Evolutionary conservation across 2,113 vertebrate genomes (phyloP).

Genomic region (Melospiza georgiana): DNA sequence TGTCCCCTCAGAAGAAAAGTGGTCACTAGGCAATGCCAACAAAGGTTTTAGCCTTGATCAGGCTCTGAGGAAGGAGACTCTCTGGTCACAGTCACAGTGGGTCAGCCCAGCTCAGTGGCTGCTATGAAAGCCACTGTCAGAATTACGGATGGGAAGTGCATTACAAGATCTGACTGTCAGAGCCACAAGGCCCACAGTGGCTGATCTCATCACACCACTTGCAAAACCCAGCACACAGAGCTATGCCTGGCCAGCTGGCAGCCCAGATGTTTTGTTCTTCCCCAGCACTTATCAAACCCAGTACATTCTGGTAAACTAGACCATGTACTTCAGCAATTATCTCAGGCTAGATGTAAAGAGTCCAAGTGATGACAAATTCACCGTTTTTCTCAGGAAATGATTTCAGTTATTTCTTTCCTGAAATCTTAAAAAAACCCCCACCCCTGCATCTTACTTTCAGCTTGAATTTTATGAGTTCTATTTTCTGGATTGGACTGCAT

Average conservation of each 20-base stretch:
- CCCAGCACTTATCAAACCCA: neutral
- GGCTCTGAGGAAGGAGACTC: neutral
- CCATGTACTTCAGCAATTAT: neutral
- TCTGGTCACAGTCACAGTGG: neutral
- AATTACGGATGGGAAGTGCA: neutral
- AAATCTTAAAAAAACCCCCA: neutral
- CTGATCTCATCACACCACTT: neutral
- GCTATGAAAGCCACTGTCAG: constrained; percentile 13
- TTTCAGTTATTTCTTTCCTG: neutral
- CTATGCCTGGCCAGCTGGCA: neutral
- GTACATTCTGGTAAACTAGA: constrained; percentile 33
- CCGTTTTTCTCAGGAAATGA: neutral
- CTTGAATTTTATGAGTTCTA: neutral
- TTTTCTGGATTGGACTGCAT: neutral
- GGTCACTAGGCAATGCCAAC: neutral
- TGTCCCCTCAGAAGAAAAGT: neutral
- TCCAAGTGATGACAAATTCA: neutral
- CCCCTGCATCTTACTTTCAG: neutral
- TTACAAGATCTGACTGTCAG: neutral
- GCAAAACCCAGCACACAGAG: neutral
- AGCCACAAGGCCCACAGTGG: constrained; percentile 10
- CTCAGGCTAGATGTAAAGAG: neutral
- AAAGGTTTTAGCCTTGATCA: constrained; percentile 8
- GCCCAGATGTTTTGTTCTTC: neutral
- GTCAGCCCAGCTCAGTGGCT: neutral